phyloP scores from a whole-genome alignment of 2,888 invertebrate species.

The Chydorus sphaericus region DNA sequence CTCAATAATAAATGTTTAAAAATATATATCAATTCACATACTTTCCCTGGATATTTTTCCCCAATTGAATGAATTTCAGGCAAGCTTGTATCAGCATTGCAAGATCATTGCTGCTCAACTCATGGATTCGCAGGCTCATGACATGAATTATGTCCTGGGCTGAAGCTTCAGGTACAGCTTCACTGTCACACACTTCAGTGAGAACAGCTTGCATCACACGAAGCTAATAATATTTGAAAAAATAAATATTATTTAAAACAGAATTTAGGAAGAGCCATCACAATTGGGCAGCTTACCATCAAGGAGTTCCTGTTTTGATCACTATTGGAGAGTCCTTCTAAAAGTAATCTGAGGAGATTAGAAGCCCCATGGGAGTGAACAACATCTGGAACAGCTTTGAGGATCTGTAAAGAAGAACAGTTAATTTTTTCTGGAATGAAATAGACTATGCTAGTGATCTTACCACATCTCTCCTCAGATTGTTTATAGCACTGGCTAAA shows the following conservation, averaged over 20 bases:
- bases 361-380: background rate
- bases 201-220: background rate
- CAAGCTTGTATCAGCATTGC: constrained; percentile 3
- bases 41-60: constrained; percentile 10
- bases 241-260: too few relatives aligned
- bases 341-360: background rate
- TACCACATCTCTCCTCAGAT: background rate
- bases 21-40: background rate
- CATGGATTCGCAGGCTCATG: background rate
- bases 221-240: too few relatives aligned
- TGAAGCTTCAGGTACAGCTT: background rate
- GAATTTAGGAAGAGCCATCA: too few relatives aligned
- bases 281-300: too few relatives aligned
- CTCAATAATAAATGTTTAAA: background rate
- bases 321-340: background rate
- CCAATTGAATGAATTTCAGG: background rate
- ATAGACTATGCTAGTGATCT: background rate
- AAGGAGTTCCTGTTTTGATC: background rate
- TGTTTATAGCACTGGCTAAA: background rate
- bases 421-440: too few relatives aligned
- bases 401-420: background rate
- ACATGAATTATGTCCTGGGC: constrained; percentile 1
- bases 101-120: background rate
- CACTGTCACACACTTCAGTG: constrained; percentile 1
- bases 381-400: background rate